Evolutionary conservation across 2,888 invertebrate genomes (phyloP).

Genomic region (Doris montereyensis): DNA sequence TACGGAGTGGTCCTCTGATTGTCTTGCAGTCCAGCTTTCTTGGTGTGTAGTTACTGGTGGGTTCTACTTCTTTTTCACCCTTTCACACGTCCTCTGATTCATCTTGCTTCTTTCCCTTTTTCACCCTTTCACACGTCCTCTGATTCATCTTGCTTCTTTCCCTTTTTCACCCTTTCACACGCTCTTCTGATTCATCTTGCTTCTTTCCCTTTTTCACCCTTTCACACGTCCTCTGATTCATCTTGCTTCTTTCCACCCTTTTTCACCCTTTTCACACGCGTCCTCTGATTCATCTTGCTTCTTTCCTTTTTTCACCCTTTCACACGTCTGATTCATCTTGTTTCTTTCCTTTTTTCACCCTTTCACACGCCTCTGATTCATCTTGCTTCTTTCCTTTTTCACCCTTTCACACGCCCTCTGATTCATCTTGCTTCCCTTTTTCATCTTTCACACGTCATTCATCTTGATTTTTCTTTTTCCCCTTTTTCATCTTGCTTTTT

Average conservation of each 20-base stretch:
- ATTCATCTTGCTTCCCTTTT: too few relatives aligned
- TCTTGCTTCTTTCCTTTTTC: not conserved
- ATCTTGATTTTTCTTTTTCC: not conserved
- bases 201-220: not conserved
- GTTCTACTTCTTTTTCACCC: too few relatives aligned
- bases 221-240: not conserved
- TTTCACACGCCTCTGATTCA: not conserved
- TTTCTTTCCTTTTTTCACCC: not conserved
- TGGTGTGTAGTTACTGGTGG: too few relatives aligned
- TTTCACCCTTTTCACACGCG: not conserved
- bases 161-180: not conserved
- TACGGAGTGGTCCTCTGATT: too few relatives aligned
- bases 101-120: too few relatives aligned
- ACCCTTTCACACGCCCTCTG: too few relatives aligned
- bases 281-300: not conserved
- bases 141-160: not conserved
- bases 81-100: too few relatives aligned
- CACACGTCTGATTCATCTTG: not conserved
- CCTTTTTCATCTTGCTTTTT: not conserved
- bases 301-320: not conserved
- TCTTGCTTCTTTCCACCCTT: not conserved
- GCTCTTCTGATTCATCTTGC: not conserved
- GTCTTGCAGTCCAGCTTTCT: too few relatives aligned
- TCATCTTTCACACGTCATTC: too few relatives aligned
- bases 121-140: too few relatives aligned